Base-by-base conservation (phyloP, 2,113 vertebrate genomes). In the Amphilophus citrinellus region DNA sequence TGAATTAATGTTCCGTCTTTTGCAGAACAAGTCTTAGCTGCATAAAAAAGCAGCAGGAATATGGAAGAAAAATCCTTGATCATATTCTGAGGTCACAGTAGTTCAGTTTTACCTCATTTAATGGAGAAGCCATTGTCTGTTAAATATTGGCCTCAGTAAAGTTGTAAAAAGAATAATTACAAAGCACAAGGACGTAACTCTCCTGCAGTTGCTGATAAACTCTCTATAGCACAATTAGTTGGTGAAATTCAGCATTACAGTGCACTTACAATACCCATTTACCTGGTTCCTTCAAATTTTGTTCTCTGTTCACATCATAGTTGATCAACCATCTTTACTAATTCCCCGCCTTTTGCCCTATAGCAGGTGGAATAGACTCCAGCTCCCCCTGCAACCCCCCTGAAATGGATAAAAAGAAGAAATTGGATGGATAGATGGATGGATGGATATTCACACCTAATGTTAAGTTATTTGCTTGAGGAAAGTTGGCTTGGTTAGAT, bases 301-400 rank as follows among this genome's bases (percentile, higher is more conserved):
- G 20, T 76, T 47, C 68, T 66, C 39, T 53, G 14, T 71, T 71
- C 42, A 15, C 7, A 47, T 85, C 71, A 71, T 71, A 81, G 37
- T 35, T 87, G 44, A 58, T 76, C 56, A 15, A 39, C 17, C 37
- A 39, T 8, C 37, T 39, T 39, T 39, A 39, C 37, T 39, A 9
- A 10, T 39, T 35, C 6, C 35, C 6, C 2, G 6, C 35, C 35
- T 35, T 35, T 7, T 39, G 7, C 8, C 37, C 37, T 39, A 39
- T 10, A 2, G 37, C 2, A 39, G 37, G 37, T 37, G 37, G 8
- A 8, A 37, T 9, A 37, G 37, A 37, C 37, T 37, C 37, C 8
- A 37, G 7, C 37, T 35, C 32, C 32, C 32, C 6, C 32, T 35
- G 32, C 1, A 35, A 6, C 6, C 6, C 32, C 32, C 6, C 32